These are phyloP conservation scores for Sycophaga agraensis DNA, from an alignment of 1,140 invertebrate genomes.

Conservation along the genomic window DNA sequence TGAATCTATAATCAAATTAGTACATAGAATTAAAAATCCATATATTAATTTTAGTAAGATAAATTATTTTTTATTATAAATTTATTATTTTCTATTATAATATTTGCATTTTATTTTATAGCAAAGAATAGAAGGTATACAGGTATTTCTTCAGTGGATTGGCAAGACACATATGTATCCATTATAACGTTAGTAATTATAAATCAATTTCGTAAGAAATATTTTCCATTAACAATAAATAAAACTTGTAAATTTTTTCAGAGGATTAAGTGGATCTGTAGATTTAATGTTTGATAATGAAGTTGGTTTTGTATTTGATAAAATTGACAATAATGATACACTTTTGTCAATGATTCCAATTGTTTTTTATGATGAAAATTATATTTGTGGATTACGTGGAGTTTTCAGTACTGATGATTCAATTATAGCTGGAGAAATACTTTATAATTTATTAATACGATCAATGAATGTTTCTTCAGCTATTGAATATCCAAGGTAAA, in stretches of 20 bases:
- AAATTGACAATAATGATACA: conserved; percentile 36
- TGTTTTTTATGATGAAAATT: conserved; percentile 40
- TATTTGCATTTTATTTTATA: conserved; percentile 28
- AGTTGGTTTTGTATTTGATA: conserved; percentile 48
- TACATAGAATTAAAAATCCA: conserved; percentile 5
- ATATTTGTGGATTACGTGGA: conserved; percentile 42
- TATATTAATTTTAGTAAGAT: conserved; percentile 32
- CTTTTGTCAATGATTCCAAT: conserved; percentile 44
- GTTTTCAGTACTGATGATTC: conserved; percentile 47
- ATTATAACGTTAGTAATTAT: conserved; percentile 67
- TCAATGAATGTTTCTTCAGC: conserved; percentile 45
- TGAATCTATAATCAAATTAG: conserved; percentile 32
- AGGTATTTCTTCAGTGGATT: conserved; percentile 67
- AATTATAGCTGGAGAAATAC: conserved; percentile 43
- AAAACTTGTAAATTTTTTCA: conserved; percentile 23
- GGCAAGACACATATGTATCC: conserved; percentile 69
- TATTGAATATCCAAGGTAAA: conserved; percentile 50
- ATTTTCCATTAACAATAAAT: background rate
- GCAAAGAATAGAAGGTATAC: conserved; percentile 57
- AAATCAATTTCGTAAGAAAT: conserved; percentile 1
- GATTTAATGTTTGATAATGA: conserved; percentile 39
- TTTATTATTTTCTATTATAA: background rate
- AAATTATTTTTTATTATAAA: background rate
- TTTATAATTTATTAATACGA: conserved; percentile 48
- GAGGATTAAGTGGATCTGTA: conserved; percentile 45